These are phyloP conservation scores for Antedon mediterranea DNA, from an alignment of 53 echinoderm and acorn worm species.

Conservation along the genomic window DNA sequence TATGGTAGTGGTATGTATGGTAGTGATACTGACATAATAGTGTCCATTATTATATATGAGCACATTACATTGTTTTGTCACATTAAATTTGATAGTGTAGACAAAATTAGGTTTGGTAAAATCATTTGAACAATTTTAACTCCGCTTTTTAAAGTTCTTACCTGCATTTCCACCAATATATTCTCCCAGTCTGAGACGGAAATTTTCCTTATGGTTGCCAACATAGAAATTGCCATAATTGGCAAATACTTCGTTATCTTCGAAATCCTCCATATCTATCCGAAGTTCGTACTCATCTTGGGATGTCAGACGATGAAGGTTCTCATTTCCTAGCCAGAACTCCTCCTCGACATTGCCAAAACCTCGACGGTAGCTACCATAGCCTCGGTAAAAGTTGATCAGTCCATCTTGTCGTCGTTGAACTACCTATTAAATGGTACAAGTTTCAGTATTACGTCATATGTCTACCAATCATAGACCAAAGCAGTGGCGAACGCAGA, in stretches of 20 bases:
- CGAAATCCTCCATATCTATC: constrained; percentile 58
- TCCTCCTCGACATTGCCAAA: constrained; percentile 57
- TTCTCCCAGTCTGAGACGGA: constrained; percentile 32
- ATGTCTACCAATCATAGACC: too few relatives aligned
- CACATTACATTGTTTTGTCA: too few relatives aligned
- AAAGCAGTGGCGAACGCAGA: too few relatives aligned
- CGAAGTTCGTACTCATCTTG: constrained; percentile 90
- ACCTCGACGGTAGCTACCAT: constrained; percentile 68
- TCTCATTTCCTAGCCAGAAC: constrained; percentile 88
- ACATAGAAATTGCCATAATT: constrained; percentile 48
- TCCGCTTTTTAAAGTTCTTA: constrained; percentile 10
- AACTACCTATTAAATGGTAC: constrained; percentile 45
- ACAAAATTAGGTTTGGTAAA: too few relatives aligned
- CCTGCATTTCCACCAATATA: constrained; percentile 68
- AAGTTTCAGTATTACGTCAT: too few relatives aligned
- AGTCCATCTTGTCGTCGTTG: constrained; percentile 55
- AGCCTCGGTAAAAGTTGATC: constrained; percentile 52
- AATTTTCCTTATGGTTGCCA: constrained; percentile 31
- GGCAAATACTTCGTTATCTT: constrained; percentile 39
- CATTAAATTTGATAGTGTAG: too few relatives aligned
- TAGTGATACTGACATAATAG: too few relatives aligned
- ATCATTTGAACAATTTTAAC: too few relatives aligned
- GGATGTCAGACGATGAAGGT: constrained; percentile 36
- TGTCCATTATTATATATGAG: too few relatives aligned
- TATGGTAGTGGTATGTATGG: too few relatives aligned